Conservation (phyloP, 2,797 vertebrate genomes). For the Okamejei kenojei region DNA sequence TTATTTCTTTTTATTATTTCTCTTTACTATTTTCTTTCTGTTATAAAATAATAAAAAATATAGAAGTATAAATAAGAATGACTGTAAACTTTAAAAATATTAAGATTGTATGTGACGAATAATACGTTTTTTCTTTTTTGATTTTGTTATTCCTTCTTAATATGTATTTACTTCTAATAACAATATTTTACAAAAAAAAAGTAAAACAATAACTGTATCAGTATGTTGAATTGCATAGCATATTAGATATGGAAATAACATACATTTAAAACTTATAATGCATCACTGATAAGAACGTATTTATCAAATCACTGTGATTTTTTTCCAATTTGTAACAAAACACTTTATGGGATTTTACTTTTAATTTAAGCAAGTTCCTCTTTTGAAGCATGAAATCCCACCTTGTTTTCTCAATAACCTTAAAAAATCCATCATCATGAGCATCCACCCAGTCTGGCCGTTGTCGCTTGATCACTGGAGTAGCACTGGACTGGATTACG, state of each 20-base stretch:
- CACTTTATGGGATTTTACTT: neutral
- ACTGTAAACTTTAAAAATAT: too few relatives aligned
- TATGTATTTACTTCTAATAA: too few relatives aligned
- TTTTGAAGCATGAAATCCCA: slow-evolving; percentile 43
- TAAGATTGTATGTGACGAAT: too few relatives aligned
- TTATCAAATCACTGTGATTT: neutral
- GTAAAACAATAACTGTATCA: neutral
- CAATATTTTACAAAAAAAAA: too few relatives aligned
- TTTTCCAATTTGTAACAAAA: neutral
- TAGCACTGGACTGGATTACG: slow-evolving; percentile 50
- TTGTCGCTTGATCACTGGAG: slow-evolving; percentile 54
- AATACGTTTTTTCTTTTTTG: too few relatives aligned
- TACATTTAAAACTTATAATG: neutral
- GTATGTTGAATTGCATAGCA: neutral
- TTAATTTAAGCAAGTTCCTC: neutral
- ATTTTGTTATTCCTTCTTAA: too few relatives aligned
- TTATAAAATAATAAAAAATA: too few relatives aligned
- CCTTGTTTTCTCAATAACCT: slow-evolving; percentile 57
- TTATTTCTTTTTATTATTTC: too few relatives aligned
- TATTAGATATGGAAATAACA: neutral
- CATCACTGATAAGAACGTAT: neutral
- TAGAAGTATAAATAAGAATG: too few relatives aligned
- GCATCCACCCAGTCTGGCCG: slow-evolving; percentile 55
- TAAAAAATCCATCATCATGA: slow-evolving; percentile 54
- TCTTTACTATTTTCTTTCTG: too few relatives aligned